Conservation (phyloP, 1,140 invertebrate species). For the Drosophila gunungcola region DNA sequence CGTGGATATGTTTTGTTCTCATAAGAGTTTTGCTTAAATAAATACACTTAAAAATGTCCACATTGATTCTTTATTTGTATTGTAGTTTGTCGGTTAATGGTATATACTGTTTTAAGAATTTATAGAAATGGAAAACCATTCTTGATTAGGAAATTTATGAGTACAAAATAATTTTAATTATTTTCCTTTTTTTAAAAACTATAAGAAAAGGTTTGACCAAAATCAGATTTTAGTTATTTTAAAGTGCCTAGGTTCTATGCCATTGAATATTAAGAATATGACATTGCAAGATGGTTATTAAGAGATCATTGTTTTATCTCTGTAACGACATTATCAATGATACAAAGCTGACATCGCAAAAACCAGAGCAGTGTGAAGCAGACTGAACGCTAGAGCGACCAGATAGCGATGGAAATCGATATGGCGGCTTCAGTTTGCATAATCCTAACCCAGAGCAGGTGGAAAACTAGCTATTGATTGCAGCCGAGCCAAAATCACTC, state of each 20-base stretch:
- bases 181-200: too few species aligned
- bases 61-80: too few species aligned
- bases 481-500: constrained; percentile 46
- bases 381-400: constrained; percentile 57
- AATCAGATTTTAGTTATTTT: too few species aligned
- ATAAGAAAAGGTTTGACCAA: too few species aligned
- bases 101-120: too few species aligned
- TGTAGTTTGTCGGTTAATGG: too few species aligned
- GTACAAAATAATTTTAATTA: too few species aligned
- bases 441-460: constrained; percentile 57
- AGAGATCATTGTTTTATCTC: constrained; percentile 30
- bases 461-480: constrained; percentile 65
- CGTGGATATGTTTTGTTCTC: constrained; percentile 37
- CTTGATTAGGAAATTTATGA: too few species aligned
- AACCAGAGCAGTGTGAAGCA: constrained; percentile 70
- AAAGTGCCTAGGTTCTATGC: neutral
- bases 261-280: neutral
- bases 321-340: constrained; percentile 36
- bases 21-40: constrained; percentile 51
- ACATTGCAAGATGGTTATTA: constrained; percentile 12
- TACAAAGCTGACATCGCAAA: constrained; percentile 39
- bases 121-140: too few species aligned
- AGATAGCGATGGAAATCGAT: constrained; percentile 59
- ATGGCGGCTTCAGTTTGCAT: constrained; percentile 56
- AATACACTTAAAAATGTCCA: constrained; percentile 22